Evolutionary conservation across 2,113 vertebrate genomes (phyloP).

Genomic region (Crotalus horridus): DNA sequence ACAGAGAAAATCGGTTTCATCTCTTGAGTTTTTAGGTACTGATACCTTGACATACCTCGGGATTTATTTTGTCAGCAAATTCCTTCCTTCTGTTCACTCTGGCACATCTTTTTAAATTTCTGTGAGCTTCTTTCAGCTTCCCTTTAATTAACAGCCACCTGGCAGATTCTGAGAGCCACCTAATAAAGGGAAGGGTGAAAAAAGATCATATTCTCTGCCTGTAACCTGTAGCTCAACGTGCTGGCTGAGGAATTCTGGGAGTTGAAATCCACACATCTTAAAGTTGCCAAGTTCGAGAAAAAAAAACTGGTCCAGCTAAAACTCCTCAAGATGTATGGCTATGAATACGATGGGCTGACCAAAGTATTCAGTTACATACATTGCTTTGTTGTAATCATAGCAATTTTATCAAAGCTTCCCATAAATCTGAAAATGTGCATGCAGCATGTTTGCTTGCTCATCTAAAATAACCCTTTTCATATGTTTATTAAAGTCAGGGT

Average conservation of each 20-base stretch:
- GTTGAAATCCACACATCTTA: background rate
- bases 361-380: background rate
- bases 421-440: background rate
- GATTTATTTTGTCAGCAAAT: slow-evolving; percentile 63
- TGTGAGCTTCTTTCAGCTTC: slow-evolving; percentile 67
- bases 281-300: background rate
- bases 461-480: background rate
- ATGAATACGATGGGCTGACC: background rate
- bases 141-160: slow-evolving; percentile 80
- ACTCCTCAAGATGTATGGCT: background rate
- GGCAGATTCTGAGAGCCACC: slow-evolving; percentile 87
- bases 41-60: slow-evolving; percentile 59
- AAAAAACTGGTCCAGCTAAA: background rate
- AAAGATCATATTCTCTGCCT: background rate
- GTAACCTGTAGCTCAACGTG: background rate
- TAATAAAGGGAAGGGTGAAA: slow-evolving; percentile 35
- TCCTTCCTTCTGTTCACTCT: slow-evolving; percentile 67
- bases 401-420: background rate
- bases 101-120: slow-evolving; percentile 77
- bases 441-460: background rate
- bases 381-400: background rate
- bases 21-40: background rate
- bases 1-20: background rate
- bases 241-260: background rate
- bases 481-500: background rate